Base-by-base conservation (phyloP, 1,140 invertebrate species). In the Euwallacea fornicatus region DNA sequence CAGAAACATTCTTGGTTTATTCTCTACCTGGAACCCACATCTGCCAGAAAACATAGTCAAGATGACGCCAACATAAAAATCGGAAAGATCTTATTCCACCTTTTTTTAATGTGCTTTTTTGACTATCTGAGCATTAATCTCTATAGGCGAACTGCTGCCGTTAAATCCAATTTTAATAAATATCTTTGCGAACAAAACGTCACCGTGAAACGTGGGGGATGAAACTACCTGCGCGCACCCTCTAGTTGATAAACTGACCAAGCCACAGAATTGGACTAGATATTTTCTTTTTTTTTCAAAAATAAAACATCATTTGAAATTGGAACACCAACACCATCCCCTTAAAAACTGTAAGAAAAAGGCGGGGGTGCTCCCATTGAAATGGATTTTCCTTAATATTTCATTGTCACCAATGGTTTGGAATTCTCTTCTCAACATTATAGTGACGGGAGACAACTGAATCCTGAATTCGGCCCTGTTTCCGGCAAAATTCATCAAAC, bases 171-270 rank as follows among this genome's bases (percentile, higher is more conserved):
- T 69, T 69, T 69, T 69, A 69, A 61, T 69, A 69, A 69, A 69
- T 69, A 69, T 69, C 66, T 69, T 50, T 61, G 58, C 66, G 66
- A 69, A 69, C 66, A 69, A 69, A 69, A 69, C 58, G 66, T 69
- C 66, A 69, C 66, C 66, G 60, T 69, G 56, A 67, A 69, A 56
- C 16, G 54, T 56, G 54, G 54, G 54, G 54, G 54, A 13, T 56
- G 54, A 7, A 56, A 41, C 66, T 69, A 69, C 66, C 66, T 69
- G 66, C 66, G 16, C 42, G 58, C 65, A 55, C 55, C 65, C 65
- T 54, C 50, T 42, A 33, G 21, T 33, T 33, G 21, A 33, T 33
- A 4, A 33, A 33, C 21, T 33, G 21, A 33, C 21, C 21, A 33
- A 33, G 21, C 21, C 21, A 33, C 21, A 33, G 21, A 33, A 2